These are phyloP conservation scores for Pantelozetes paolii DNA, from an alignment of 2,888 invertebrate species.

Conservation along the genomic window DNA sequence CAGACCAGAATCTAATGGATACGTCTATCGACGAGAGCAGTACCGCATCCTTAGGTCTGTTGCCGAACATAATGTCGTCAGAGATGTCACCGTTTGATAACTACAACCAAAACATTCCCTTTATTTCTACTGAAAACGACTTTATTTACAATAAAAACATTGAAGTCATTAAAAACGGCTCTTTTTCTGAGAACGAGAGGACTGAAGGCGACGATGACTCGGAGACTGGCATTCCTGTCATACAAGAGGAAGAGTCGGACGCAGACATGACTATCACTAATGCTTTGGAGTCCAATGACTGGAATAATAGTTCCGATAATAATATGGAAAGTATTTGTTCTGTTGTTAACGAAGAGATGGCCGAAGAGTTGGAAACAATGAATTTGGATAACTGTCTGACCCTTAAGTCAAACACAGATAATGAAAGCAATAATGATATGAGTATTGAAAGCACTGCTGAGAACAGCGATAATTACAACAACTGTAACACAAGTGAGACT, in stretches of 20 bases:
- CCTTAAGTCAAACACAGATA: neutral
- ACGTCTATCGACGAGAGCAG: constrained; percentile 22
- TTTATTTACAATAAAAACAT: neutral
- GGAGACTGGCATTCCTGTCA: neutral
- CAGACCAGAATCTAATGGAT: neutral
- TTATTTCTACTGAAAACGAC: neutral
- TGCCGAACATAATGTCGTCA: neutral
- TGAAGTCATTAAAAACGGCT: neutral
- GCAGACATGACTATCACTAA: constrained; percentile 4
- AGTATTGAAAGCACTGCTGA: constrained; percentile 22
- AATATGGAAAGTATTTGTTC: neutral
- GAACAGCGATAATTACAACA: neutral
- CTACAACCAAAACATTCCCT: neutral
- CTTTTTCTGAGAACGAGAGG: neutral
- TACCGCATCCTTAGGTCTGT: constrained; percentile 15
- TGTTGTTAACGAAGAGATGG: neutral
- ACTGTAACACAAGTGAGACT: constrained; percentile 11
- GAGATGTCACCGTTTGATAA: neutral
- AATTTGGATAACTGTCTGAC: constrained; percentile 6
- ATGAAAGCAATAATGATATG: constrained; percentile 12
- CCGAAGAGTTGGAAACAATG: constrained; percentile 1
- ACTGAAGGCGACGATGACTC: constrained; percentile 4
- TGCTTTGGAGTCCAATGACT: neutral
- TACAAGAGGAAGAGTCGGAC: constrained; percentile 1
- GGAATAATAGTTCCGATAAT: neutral